Evolutionary conservation across 2,113 vertebrate species (phyloP).

Genomic region (Urocolius indicus): DNA sequence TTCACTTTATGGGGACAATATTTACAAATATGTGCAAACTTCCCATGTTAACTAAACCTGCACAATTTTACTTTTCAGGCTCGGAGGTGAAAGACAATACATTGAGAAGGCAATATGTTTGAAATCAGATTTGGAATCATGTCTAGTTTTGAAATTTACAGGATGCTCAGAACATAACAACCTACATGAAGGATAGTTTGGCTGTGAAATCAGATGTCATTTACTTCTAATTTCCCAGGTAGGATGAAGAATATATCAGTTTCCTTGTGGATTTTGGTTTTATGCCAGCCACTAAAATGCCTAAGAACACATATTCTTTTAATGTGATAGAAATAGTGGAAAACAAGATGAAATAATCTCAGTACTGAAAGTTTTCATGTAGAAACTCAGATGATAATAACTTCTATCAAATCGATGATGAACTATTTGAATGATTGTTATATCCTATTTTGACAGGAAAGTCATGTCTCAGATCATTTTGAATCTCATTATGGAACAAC

Average conservation of each 20-base stretch:
- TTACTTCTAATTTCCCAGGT: neutral
- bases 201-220: neutral
- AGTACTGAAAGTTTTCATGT: neutral
- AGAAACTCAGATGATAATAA: neutral
- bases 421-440: neutral
- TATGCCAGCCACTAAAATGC: neutral
- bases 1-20: neutral
- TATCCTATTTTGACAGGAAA: neutral
- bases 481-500: neutral
- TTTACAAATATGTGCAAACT: neutral
- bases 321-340: neutral
- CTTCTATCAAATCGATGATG: neutral
- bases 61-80: neutral
- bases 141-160: neutral
- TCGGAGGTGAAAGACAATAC: neutral
- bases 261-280: neutral
- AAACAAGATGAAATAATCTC: neutral
- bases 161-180: neutral
- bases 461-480: neutral
- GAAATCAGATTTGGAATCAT: neutral
- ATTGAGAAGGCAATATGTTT: neutral
- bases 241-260: neutral
- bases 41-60: neutral
- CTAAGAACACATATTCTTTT: neutral
- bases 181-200: accelerated